These are phyloP conservation scores for Dolichotis patagonum DNA, from an alignment of 2,113 vertebrate genomes.

Conservation along the genomic window DNA sequence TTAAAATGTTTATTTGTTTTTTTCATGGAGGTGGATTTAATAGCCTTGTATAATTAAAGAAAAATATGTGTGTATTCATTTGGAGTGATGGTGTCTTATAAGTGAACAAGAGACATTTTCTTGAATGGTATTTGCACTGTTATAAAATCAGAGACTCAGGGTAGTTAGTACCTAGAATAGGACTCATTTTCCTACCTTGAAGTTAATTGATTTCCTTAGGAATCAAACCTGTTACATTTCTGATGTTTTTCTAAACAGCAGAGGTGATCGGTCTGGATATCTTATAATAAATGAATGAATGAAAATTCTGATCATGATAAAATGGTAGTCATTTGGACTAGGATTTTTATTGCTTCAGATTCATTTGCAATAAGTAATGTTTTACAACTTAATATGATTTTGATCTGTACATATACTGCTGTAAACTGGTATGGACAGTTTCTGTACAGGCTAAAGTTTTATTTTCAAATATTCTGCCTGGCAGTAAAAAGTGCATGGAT, in stretches of 20 bases:
- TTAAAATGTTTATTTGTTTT: background rate
- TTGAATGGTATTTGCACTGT: conserved; percentile 12
- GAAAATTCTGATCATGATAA: background rate
- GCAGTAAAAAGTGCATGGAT: background rate
- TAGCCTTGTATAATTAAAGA: background rate
- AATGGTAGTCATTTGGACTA: background rate
- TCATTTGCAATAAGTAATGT: background rate
- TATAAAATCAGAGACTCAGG: background rate
- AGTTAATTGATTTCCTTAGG: conserved; percentile 44
- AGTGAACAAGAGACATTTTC: background rate
- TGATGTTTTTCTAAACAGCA: background rate
- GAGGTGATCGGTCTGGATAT: background rate
- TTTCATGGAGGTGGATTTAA: background rate
- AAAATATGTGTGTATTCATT: background rate
- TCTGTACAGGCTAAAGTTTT: background rate
- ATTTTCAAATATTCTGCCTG: conserved; percentile 1
- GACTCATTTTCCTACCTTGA: conserved; percentile 47
- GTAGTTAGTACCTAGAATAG: background rate
- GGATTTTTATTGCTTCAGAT: background rate
- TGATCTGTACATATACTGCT: background rate
- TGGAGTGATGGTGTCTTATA: background rate
- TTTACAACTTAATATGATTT: background rate
- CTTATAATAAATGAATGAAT: background rate
- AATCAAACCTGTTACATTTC: conserved; percentile 6
- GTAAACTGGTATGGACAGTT: background rate